Conservation (phyloP, 2,797 vertebrate genomes). For the Chanos chanos region DNA sequence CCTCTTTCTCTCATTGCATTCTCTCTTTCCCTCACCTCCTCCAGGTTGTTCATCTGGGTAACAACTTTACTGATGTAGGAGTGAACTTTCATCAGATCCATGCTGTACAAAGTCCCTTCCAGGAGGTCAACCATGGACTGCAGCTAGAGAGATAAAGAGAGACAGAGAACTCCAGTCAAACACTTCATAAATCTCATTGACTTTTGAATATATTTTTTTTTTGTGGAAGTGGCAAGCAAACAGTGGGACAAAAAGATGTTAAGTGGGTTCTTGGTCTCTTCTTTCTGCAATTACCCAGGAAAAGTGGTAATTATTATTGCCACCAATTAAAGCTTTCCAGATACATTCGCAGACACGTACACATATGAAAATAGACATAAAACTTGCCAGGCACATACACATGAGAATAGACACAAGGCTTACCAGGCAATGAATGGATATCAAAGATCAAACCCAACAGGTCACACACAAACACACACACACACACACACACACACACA, state of each 20-base stretch:
- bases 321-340: slow-evolving; percentile 89
- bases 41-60: slow-evolving; percentile 86
- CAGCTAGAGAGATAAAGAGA: slow-evolving; percentile 65
- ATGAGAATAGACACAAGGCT: neutral
- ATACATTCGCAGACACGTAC: slow-evolving; percentile 32
- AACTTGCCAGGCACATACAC: slow-evolving; percentile 12
- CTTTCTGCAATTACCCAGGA: neutral
- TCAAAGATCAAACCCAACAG: slow-evolving; percentile 6
- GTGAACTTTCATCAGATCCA: slow-evolving; percentile 89
- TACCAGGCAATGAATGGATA: neutral
- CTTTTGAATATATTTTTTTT: no score
- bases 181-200: neutral
- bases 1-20: neutral
- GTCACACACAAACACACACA: no score
- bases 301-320: slow-evolving; percentile 30
- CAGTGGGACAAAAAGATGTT: no score
- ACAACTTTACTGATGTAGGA: slow-evolving; percentile 86
- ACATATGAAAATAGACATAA: slow-evolving; percentile 28
- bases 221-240: no score
- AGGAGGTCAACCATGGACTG: slow-evolving; percentile 90
- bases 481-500: neutral
- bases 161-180: neutral
- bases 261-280: no score
- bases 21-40: slow-evolving; percentile 74
- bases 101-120: slow-evolving; percentile 89